Conservation (phyloP, 2,888 invertebrate species). For the Glyphotaelius pellucidus region DNA sequence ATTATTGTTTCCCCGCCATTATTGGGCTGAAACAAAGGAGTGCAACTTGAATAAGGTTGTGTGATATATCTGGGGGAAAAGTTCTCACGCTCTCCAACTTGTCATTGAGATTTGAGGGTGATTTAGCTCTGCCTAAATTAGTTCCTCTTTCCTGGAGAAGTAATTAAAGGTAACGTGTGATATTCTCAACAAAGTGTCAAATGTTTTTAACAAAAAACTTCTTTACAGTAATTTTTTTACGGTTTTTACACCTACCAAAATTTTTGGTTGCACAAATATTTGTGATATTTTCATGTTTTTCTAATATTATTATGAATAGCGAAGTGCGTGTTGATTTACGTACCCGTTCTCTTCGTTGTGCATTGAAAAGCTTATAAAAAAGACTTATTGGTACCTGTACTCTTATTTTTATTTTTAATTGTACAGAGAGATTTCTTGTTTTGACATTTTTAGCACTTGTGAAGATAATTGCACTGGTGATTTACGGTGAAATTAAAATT, state of each 20-base stretch:
- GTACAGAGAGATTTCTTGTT: too few species aligned
- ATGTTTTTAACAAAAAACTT: not conserved
- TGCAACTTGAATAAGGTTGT: conserved; percentile 44
- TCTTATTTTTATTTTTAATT: too few species aligned
- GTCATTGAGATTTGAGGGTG: conserved; percentile 45
- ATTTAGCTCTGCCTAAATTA: not conserved
- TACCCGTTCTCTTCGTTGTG: too few species aligned
- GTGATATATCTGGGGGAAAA: conserved; percentile 50
- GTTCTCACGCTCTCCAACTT: conserved; percentile 62
- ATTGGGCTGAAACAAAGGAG: conserved; percentile 58
- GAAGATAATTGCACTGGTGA: too few species aligned
- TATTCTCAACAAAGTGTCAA: conserved; percentile 23
- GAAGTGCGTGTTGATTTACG: too few species aligned
- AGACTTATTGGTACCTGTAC: too few species aligned
- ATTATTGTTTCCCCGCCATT: conserved; percentile 52
- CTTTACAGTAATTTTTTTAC: not conserved
- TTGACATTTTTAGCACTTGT: too few species aligned
- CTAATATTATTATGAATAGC: too few species aligned
- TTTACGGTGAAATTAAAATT: too few species aligned
- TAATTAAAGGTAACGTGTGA: conserved; percentile 11
- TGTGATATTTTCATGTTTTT: not conserved
- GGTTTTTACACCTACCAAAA: not conserved
- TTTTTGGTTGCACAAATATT: not conserved
- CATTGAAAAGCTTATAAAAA: too few species aligned
- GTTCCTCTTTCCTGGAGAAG: conserved; percentile 48